Percentiles rank a stretch among this genome's conserved stretches.
Conservation (phyloP, 2,888 invertebrate species). For the Pseudoips prasinana region DNA sequence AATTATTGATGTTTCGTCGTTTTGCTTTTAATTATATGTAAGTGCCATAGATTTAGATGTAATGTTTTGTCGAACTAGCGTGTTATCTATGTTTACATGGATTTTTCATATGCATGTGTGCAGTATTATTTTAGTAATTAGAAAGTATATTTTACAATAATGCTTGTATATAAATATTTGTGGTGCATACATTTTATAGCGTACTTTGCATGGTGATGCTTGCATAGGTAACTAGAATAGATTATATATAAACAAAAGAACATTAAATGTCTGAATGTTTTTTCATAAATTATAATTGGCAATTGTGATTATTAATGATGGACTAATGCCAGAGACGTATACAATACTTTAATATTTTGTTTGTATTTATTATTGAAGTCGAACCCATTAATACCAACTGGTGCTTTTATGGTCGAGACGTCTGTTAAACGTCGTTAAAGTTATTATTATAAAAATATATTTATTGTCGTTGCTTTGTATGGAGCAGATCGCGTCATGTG, state of each 20-base stretch:
- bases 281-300: no score
- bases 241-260: no score
- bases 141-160: slow-evolving; percentile 39
- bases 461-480: slow-evolving; percentile 11
- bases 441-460: slow-evolving; percentile 9
- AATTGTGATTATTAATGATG: background rate
- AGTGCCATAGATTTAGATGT: slow-evolving; percentile 44
- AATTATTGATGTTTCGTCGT: slow-evolving; percentile 17
- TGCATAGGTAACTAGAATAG: slow-evolving; percentile 3
- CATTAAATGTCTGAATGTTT: no score
- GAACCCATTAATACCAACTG: slow-evolving; percentile 30
- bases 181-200: slow-evolving; percentile 27
- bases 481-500: background rate
- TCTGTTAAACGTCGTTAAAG: slow-evolving; percentile 22
- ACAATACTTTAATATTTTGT: slow-evolving; percentile 15
- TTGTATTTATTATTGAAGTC: slow-evolving; percentile 23
- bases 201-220: slow-evolving; percentile 33
- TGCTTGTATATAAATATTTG: slow-evolving; percentile 43
- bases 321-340: slow-evolving; percentile 21
- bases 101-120: slow-evolving; percentile 62
- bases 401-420: slow-evolving; percentile 30
- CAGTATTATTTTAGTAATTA: slow-evolving; percentile 65
- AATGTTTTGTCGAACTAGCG: slow-evolving; percentile 32
- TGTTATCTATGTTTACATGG: slow-evolving; percentile 69
- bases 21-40: slow-evolving; percentile 32